Conservation (phyloP, 92 coral and sea anemone genomes). For the Phenganax stokvisi region DNA sequence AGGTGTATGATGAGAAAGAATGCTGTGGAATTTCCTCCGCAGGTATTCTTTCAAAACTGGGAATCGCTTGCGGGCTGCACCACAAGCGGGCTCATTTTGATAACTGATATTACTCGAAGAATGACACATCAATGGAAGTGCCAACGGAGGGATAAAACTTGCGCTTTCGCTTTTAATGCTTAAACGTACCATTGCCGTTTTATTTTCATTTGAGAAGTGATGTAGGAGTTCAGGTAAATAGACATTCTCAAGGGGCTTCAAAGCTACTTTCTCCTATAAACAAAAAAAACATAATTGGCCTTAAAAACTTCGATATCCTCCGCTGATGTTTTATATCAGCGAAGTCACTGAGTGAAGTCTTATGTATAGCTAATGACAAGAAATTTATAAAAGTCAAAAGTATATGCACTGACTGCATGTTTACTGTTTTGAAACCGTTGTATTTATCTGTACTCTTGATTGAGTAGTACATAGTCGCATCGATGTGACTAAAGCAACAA, state of each 20-base stretch:
- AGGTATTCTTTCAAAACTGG: too few species aligned
- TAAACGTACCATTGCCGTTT: background rate
- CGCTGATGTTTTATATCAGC: background rate
- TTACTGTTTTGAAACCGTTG: background rate
- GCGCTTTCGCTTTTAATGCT: background rate
- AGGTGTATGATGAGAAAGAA: too few species aligned
- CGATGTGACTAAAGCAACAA: background rate
- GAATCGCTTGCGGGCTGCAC: too few species aligned
- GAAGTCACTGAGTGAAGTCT: too few species aligned
- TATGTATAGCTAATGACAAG: too few species aligned
- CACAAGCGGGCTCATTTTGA: too few species aligned
- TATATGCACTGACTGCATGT: too few species aligned
- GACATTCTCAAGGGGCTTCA: constrained; percentile 16
- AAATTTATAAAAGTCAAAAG: too few species aligned
- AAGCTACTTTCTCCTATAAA: background rate
- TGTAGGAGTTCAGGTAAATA: constrained; percentile 9
- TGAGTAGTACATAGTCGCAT: constrained; percentile 11
- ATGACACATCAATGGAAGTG: too few species aligned
- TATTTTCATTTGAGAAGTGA: constrained; percentile 2
- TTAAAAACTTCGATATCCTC: background rate
- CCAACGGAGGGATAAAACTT: background rate
- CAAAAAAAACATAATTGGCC: background rate
- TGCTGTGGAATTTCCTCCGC: too few species aligned
- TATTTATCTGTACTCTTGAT: constrained; percentile 23
- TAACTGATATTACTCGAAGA: too few species aligned